Evolutionary conservation across 2,888 invertebrate genomes (phyloP).

Genomic region (Spilosoma lubricipeda): DNA sequence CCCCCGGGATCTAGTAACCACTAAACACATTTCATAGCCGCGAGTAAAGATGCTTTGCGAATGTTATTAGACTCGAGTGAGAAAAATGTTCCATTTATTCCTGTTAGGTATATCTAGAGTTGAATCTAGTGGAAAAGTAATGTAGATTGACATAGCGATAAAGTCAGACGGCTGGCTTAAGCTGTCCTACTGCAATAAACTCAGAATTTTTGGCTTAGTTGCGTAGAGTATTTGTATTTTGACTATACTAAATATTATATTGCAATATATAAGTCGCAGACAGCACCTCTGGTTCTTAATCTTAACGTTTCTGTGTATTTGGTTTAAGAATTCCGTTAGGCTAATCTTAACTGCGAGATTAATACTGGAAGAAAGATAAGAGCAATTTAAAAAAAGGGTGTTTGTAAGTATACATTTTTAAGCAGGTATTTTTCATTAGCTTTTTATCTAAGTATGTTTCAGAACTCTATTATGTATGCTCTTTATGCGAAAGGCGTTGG

Average conservation of each 20-base stretch:
- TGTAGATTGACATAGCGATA: background rate
- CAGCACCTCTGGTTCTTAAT: background rate
- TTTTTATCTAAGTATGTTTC: background rate
- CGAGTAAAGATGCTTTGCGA: conserved; percentile 33
- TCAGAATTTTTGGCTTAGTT: background rate
- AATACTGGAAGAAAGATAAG: background rate
- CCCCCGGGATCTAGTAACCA: conserved; percentile 58
- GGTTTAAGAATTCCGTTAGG: background rate
- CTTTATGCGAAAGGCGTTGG: background rate
- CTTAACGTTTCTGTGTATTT: background rate
- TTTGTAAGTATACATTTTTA: too few species aligned
- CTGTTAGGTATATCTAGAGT: background rate
- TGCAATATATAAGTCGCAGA: too few species aligned
- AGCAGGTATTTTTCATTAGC: too few species aligned
- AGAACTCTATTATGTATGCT: background rate
- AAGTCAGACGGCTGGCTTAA: background rate
- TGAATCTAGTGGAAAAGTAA: background rate
- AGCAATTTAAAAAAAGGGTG: too few species aligned
- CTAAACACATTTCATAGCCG: conserved; percentile 60
- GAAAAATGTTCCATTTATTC: conserved; percentile 18
- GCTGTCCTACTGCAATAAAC: background rate
- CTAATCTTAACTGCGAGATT: background rate
- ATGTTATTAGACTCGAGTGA: conserved; percentile 29
- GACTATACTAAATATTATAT: background rate
- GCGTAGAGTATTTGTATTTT: background rate